phyloP scores from a whole-genome alignment of 2,113 vertebrate genomes.

The Riparia riparia region DNA sequence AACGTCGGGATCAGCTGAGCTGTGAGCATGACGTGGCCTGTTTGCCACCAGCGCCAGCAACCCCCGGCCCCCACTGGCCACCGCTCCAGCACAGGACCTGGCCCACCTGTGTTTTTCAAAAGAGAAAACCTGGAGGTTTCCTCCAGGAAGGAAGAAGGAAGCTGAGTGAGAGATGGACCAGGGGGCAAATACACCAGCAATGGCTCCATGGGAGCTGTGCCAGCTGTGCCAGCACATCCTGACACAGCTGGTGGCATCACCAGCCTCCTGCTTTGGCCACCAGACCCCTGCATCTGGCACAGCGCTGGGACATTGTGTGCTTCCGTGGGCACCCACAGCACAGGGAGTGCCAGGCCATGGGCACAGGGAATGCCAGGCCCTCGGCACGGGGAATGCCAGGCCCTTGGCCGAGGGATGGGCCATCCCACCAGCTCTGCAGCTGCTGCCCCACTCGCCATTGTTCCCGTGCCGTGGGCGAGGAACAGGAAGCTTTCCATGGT shows the following conservation, averaged over 20 bases:
- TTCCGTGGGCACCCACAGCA: neutral
- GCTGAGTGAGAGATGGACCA: neutral
- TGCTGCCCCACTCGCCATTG: neutral
- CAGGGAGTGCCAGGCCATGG: fast-evolving
- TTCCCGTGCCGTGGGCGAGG: neutral
- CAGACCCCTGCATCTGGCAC: neutral
- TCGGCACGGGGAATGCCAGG: neutral
- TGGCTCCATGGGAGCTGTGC: neutral
- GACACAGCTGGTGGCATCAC: neutral
- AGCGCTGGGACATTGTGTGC: neutral
- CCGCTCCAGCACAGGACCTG: too few species aligned
- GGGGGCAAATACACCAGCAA: neutral
- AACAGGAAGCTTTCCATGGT: neutral
- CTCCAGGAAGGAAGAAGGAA: neutral
- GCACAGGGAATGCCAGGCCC: neutral
- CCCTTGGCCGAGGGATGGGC: neutral
- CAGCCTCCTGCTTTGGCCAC: neutral
- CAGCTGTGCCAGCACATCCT: neutral
- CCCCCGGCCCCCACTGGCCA: neutral
- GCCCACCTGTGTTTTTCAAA: neutral
- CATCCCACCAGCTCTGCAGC: neutral
- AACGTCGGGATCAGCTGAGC: constrained; percentile 1
- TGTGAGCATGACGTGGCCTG: neutral
- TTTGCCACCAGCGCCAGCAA: neutral
- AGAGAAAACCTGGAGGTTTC: neutral